Percentiles rank a stretch among this genome's conserved stretches.
Evolutionary conservation across 1,140 invertebrate species (phyloP).

Genomic region (Arion vulgaris): DNA sequence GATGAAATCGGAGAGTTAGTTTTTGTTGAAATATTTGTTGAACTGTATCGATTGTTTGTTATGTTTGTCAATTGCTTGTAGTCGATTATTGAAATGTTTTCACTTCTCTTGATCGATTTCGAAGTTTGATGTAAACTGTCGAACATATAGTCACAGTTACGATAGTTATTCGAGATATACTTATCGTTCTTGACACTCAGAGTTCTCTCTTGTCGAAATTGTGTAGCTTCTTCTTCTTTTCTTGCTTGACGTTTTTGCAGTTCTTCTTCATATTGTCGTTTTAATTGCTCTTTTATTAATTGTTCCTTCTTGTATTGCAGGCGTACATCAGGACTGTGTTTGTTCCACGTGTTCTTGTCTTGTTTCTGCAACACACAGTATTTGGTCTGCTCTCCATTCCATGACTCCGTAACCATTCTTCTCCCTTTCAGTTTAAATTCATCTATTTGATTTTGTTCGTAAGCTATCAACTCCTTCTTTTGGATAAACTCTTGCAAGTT

Average conservation of each 20-base stretch:
- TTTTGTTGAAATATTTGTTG: too few species aligned
- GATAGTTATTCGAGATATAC: too few species aligned
- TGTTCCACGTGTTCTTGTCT: neutral
- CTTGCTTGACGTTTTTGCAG: neutral
- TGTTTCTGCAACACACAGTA: neutral
- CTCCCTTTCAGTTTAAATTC: conserved; percentile 7
- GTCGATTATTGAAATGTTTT: too few species aligned
- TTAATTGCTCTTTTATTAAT: conserved; percentile 20
- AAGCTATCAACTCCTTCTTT: neutral
- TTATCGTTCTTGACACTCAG: too few species aligned
- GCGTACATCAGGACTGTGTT: neutral
- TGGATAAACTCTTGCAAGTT: neutral
- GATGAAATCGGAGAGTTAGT: neutral
- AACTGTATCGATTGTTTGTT: too few species aligned
- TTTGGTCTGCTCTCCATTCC: neutral
- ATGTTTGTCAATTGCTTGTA: too few species aligned
- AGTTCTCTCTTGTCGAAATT: too few species aligned
- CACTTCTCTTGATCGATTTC: too few species aligned
- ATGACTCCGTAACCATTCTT: neutral
- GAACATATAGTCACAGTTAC: too few species aligned
- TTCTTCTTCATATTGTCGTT: conserved; percentile 9
- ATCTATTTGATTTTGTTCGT: neutral
- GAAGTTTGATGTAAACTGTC: too few species aligned
- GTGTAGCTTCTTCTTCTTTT: neutral
- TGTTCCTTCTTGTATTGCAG: conserved; percentile 21